These are phyloP conservation scores for Villa cingulata DNA, from an alignment of 2,888 invertebrate genomes.

Conservation along the genomic window DNA sequence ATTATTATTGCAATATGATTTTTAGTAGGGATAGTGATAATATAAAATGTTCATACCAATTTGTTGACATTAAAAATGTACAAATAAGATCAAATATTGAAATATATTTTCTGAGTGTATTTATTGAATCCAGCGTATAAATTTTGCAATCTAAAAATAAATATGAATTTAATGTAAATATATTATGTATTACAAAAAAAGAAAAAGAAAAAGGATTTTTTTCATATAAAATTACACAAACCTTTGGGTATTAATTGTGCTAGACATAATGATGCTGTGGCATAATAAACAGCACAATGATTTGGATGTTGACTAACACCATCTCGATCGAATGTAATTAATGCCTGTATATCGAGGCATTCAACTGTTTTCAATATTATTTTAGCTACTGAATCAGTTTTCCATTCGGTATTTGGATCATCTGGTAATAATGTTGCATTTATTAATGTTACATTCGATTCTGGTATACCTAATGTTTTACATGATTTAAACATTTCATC, in stretches of 20 bases:
- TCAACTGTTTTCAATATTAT: constrained; percentile 54
- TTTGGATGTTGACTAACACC: constrained; percentile 90
- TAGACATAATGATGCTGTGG: constrained; percentile 63
- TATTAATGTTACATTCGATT: constrained; percentile 57
- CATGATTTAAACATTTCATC: constrained; percentile 75
- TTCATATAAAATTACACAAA: no score
- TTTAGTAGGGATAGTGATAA: no score
- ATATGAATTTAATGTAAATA: constrained; percentile 7
- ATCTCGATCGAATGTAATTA: constrained; percentile 86
- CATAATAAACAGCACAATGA: constrained; percentile 76
- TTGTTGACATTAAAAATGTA: constrained; percentile 61
- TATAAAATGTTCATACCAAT: constrained; percentile 57
- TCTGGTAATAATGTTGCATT: constrained; percentile 64
- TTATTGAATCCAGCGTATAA: constrained; percentile 73
- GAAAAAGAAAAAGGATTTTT: neutral
- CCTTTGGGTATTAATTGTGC: constrained; percentile 59
- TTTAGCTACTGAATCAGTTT: constrained; percentile 47
- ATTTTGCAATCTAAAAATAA: constrained; percentile 58
- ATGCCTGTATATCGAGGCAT: constrained; percentile 60
- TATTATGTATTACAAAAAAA: neutral
- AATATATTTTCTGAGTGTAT: constrained; percentile 74
- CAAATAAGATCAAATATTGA: constrained; percentile 70
- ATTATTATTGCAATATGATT: no score
- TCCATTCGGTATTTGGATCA: constrained; percentile 64
- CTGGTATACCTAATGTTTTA: constrained; percentile 60